Evolutionary conservation across 2,797 vertebrate genomes (phyloP).

Genomic region (Kryptopterus vitreolus): DNA sequence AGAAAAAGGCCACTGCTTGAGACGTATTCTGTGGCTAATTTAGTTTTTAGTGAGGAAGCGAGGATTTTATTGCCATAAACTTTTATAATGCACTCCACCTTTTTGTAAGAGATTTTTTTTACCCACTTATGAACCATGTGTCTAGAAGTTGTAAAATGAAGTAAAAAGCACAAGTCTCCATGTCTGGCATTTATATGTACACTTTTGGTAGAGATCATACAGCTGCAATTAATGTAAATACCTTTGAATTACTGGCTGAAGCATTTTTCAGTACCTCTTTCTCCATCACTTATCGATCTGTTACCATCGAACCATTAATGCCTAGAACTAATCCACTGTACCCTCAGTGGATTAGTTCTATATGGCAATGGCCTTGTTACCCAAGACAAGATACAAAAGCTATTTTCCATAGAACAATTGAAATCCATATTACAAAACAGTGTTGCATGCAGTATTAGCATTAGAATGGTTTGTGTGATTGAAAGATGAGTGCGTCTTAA

Average conservation of each 20-base stretch:
- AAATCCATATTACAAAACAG: not conserved
- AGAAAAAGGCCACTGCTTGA: constrained; percentile 69
- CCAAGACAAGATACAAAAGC: not conserved
- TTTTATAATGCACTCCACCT: constrained; percentile 30
- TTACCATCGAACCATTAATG: not conserved
- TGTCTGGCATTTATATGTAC: constrained; percentile 11
- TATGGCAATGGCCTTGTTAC: not conserved
- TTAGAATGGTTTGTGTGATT: not conserved
- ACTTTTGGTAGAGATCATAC: constrained; percentile 11
- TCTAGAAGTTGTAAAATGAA: not conserved
- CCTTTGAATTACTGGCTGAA: not conserved
- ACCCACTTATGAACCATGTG: not conserved
- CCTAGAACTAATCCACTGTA: not conserved
- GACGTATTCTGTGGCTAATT: constrained; percentile 72
- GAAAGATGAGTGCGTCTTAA: not conserved
- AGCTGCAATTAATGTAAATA: not conserved
- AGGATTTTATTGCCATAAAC: constrained; percentile 55
- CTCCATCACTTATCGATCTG: not conserved
- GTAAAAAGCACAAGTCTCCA: not conserved
- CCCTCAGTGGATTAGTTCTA: no score
- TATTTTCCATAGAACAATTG: not conserved
- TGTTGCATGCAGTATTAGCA: not conserved
- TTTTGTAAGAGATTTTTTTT: not conserved
- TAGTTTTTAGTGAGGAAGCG: constrained; percentile 65
- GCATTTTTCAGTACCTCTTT: not conserved